Evolutionary conservation across 2,113 vertebrate species (phyloP).

Genomic region (Mastomys coucha): DNA sequence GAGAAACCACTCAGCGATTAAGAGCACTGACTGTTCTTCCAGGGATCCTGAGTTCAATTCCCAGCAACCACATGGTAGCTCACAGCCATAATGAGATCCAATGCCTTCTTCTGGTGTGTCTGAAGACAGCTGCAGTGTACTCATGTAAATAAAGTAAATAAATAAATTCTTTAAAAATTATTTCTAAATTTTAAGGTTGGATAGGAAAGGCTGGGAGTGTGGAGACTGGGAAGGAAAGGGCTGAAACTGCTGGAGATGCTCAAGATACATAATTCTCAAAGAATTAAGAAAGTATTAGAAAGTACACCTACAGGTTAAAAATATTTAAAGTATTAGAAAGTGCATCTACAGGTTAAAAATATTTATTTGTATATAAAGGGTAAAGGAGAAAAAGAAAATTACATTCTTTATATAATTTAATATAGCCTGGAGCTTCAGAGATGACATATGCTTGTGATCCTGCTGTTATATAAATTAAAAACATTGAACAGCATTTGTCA

Average conservation of each 20-base stretch:
- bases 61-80: too few relatives aligned
- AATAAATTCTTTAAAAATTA: too few relatives aligned
- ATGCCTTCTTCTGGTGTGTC: too few relatives aligned
- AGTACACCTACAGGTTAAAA: not conserved
- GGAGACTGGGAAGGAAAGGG: not conserved
- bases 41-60: too few relatives aligned
- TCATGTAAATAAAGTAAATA: too few relatives aligned
- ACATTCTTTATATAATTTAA: constrained; percentile 45
- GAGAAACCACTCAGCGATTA: too few relatives aligned
- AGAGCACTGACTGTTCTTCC: too few relatives aligned
- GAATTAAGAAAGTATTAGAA: not conserved
- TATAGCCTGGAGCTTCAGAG: constrained; percentile 45
- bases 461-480: constrained; percentile 66
- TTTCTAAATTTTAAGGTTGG: not conserved
- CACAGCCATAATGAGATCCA: too few relatives aligned
- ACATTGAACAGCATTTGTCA: constrained; percentile 68
- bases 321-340: not conserved
- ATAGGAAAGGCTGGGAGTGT: not conserved
- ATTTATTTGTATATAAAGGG: constrained; percentile 5
- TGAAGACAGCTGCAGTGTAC: too few relatives aligned
- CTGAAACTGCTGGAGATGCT: not conserved
- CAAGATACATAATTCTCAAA: not conserved
- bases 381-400: constrained; percentile 44
- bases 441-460: constrained; percentile 22
- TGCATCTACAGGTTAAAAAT: not conserved